A percentile compares a stretch with the other conserved stretches of the same genome.
Evolutionary conservation across 2,888 invertebrate species (phyloP).

Genomic region (Labia minor): DNA sequence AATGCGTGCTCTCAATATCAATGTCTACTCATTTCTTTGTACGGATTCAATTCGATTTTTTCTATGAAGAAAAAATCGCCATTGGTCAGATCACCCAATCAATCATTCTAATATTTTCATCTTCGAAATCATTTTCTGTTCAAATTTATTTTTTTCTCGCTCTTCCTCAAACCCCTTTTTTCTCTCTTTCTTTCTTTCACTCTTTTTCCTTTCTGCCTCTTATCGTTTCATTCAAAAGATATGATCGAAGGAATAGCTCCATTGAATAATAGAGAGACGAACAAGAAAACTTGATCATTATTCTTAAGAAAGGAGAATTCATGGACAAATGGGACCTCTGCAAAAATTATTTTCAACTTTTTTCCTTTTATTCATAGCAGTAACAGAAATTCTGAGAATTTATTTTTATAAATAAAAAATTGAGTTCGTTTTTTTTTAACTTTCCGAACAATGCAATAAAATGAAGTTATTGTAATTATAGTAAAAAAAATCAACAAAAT

Average conservation of each 20-base stretch:
- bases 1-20: background rate
- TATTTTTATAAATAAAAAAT: too few species aligned
- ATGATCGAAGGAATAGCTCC: background rate
- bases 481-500: too few species aligned
- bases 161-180: too few species aligned
- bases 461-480: too few species aligned
- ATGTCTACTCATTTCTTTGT: background rate
- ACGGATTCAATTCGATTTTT: background rate
- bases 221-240: conserved; percentile 3
- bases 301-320: background rate
- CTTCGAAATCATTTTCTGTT: background rate
- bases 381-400: too few species aligned
- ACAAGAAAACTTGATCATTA: background rate
- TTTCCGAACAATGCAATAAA: too few species aligned
- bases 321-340: too few species aligned
- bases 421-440: too few species aligned
- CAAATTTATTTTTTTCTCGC: background rate
- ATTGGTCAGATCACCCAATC: background rate
- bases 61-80: background rate
- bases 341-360: too few species aligned
- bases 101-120: conserved; percentile 7
- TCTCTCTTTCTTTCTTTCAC: too few species aligned
- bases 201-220: too few species aligned
- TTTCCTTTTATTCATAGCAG: too few species aligned
- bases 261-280: background rate